These are phyloP conservation scores for Rhombomys opimus DNA, from an alignment of 2,113 vertebrate genomes.

Conservation along the genomic window DNA sequence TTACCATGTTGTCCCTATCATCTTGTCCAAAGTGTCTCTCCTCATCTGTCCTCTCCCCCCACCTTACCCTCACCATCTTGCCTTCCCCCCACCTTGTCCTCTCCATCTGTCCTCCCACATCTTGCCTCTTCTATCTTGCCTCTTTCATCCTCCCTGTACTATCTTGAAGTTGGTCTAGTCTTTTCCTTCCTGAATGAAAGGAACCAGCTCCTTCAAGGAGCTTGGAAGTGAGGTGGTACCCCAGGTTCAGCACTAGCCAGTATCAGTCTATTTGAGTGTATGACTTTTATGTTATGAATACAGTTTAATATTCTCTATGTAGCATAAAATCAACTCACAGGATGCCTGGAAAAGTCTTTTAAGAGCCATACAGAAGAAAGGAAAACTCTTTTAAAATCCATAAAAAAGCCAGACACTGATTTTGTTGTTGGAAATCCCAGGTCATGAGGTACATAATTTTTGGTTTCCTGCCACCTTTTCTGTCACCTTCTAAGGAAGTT, in stretches of 20 bases:
- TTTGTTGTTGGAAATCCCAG: neutral
- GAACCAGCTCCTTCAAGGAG: neutral
- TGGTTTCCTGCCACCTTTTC: neutral
- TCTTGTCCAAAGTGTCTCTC: neutral
- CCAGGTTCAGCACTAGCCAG: neutral
- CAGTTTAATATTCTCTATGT: neutral
- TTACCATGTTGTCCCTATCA: no score
- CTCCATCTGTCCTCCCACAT: neutral
- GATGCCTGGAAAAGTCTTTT: neutral
- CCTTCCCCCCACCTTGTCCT: neutral
- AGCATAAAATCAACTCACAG: neutral
- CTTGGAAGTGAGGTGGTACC: neutral
- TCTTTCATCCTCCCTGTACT: neutral
- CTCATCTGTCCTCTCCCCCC: neutral
- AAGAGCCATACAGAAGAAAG: neutral
- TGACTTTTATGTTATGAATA: conserved; percentile 2
- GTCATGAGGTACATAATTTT: neutral
- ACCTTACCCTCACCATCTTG: neutral
- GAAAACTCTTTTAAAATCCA: neutral
- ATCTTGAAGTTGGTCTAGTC: neutral
- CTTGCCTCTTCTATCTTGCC: neutral
- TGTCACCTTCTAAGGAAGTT: conserved; percentile 36
- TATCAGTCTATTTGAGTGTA: neutral
- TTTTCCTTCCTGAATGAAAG: neutral
- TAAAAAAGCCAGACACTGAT: neutral